These are phyloP conservation scores for Indicator indicator DNA, from an alignment of 2,113 vertebrate genomes.

Conservation along the genomic window DNA sequence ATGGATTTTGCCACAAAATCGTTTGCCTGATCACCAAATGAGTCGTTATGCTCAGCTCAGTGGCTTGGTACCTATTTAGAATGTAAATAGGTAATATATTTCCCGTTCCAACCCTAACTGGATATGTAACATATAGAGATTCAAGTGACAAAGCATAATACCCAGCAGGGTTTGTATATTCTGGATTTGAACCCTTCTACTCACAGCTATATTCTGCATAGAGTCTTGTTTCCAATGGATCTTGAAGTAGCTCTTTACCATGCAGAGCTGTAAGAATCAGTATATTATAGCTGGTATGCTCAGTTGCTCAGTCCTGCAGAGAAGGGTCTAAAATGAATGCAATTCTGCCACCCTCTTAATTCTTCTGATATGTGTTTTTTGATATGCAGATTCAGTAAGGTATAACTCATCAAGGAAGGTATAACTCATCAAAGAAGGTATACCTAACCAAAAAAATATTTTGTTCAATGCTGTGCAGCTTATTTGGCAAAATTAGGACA, in stretches of 20 bases:
- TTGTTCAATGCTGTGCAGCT: not conserved
- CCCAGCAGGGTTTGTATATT: not conserved
- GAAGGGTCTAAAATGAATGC: not conserved
- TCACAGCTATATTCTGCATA: not conserved
- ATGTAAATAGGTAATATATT: not conserved
- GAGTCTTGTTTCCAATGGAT: not conserved
- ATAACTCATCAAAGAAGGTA: not conserved
- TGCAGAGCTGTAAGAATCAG: not conserved
- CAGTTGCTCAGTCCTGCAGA: not conserved
- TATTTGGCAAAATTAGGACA: not conserved
- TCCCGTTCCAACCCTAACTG: not conserved
- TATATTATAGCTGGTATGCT: not conserved
- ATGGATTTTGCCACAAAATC: not conserved
- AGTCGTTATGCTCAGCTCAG: not conserved
- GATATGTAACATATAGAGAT: not conserved
- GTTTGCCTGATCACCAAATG: not conserved
- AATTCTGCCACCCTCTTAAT: not conserved
- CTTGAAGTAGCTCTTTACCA: not conserved
- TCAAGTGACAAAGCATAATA: conserved; percentile 47
- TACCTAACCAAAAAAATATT: not conserved
- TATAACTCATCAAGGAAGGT: not conserved
- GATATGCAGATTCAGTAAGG: not conserved
- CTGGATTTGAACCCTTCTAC: not conserved
- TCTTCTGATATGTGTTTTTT: not conserved
- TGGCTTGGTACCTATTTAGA: not conserved